A percentile compares a stretch with the other conserved stretches of the same genome.
phyloP scores from a whole-genome alignment of 2,113 vertebrate genomes.

The Paradoxurus hermaphroditus region DNA sequence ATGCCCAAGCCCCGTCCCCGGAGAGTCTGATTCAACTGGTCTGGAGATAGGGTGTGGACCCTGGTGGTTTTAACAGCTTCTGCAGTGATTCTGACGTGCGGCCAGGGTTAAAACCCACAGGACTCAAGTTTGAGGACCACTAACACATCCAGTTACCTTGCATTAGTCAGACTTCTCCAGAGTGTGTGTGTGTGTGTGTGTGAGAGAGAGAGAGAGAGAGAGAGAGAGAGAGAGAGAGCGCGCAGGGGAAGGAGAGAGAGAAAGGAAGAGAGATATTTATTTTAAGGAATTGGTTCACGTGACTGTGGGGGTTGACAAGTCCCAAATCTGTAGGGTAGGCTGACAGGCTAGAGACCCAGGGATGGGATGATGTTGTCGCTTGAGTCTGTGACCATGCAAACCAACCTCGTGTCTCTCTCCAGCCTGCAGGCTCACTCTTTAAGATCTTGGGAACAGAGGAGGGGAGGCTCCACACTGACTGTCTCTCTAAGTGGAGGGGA shows the following conservation, averaged over 20 bases:
- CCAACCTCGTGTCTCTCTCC: background rate
- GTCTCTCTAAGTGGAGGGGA: background rate
- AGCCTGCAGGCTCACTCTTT: background rate
- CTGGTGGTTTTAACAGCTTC: background rate
- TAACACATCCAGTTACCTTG: background rate
- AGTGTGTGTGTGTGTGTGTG: background rate
- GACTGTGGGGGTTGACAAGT: background rate
- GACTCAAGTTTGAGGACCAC: background rate
- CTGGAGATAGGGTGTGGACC: background rate
- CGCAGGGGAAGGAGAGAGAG: background rate
- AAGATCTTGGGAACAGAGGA: background rate
- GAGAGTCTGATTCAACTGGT: background rate
- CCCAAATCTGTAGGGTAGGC: background rate
- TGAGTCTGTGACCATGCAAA: background rate
- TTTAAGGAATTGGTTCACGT: background rate
- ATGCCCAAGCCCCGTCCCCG: background rate
- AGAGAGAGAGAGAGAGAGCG: background rate
- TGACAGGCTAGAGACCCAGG: background rate
- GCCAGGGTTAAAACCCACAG: background rate
- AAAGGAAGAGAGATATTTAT: background rate
- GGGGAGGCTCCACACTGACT: background rate
- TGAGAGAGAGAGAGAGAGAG: background rate
- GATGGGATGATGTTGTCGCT: background rate
- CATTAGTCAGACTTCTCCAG: background rate
- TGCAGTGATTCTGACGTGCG: background rate